Base-by-base conservation (phyloP, 1,140 invertebrate genomes). In the Diorhabda sublineata region DNA sequence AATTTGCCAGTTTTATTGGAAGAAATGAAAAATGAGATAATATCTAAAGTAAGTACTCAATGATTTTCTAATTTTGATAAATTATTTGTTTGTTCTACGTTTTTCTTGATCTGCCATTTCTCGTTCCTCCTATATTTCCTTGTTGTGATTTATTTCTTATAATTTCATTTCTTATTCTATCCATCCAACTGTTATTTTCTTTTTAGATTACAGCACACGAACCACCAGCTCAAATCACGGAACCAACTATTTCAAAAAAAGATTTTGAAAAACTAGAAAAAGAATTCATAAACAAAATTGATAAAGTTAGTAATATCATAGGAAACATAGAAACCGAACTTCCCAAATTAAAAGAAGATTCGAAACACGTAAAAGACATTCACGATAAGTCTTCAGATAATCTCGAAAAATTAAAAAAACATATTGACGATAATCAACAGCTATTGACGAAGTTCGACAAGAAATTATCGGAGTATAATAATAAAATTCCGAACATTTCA, bases 281-380 rank as follows among this genome's bases (percentile, higher is more conserved):
- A 58, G 85, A 85, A 70, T 75, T 90, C 42, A 80, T 84, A 0
- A 82, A 83, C 4, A 86, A 87, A 77, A 79, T 88, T 1, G 83
- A 85, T 43, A 79, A 82, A 6, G 79, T 90, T 5, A 81, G 85
- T 2, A 68, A 75, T 5, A 86, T 85, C 47, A 81, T 90, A 2
- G 82, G 81, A 57, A 78, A 82, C 41, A 79, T 91, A 47, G 84
- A 86, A 71, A 79, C 82, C 47, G 82, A 80, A 76, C 76, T 88
- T 59, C 79, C 67, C 61, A 78, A 83, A 73, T 73, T 78, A 44
- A 81, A 79, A 76, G 62, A 75, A 79, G 64, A 78, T 41, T 72
- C 69, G 74, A 45, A 75, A 79, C 73, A 78, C 71, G 63, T 83
- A 70, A 71, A 75, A 26, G 73, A 77, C 42, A 44, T 78, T 4